Base-by-base conservation (phyloP, 2,888 invertebrate genomes). In the Phyllotreta striolata region DNA sequence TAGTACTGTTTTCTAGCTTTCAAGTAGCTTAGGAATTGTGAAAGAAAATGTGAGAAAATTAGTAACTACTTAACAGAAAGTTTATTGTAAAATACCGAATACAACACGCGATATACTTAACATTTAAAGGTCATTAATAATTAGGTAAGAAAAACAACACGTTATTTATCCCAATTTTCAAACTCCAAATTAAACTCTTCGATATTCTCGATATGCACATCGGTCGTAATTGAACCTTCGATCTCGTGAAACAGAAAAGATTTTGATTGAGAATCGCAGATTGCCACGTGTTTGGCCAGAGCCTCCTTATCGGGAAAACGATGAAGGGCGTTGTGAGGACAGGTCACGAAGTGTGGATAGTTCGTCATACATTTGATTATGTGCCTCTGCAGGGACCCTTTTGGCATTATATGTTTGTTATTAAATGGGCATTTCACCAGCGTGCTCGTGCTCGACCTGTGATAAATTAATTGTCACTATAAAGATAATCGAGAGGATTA, bases 321-420 rank as follows among this genome's bases (percentile, higher is more conserved):
- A 66, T 81, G 81, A 60, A 77, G 52, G 0, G 77, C 77, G 67
- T 79, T 79, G 63, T 77, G 80, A 0, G 79, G 78, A 65, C 81
- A 81, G 0, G 70, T 71, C 24, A 74, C 68, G 68, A 73, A 77
- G 52, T 74, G 63, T 0, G 80, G 80, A 68, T 80, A 77, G 13
- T 79, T 79, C 4, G 71, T 71, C 76, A 76, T 78, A 61, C 81
- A 81, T 51, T 75, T 76, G 40, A 80, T 71, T 0, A 81, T 72
- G 63, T 81, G 81, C n/a, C 67, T 69, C 62, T 80, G 79, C 12
- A 81, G 57, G 9, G 73, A 72, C 24, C 69, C 71, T 37, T 73
- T 68, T 2, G 67, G 54, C 64, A 81, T 64, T 7, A 75, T 59
- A 62, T 81, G 81, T 1, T 40, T n/a, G 1, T 74, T 55, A 62